Conservation (phyloP, 2,797 vertebrate species). For the Coendou prehensilis region DNA sequence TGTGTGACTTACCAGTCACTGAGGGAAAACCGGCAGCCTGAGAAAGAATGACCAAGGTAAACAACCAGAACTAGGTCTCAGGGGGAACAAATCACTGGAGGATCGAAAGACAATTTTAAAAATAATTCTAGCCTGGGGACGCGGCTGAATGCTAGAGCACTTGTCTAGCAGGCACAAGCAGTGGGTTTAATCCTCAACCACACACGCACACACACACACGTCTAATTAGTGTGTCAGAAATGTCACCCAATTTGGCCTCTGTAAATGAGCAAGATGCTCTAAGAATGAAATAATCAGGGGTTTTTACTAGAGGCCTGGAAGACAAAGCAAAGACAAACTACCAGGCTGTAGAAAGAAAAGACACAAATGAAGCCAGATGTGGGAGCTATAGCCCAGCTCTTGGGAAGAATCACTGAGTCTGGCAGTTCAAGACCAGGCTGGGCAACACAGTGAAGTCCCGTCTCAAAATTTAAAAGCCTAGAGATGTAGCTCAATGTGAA, state of each 20-base stretch:
- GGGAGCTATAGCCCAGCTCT: background rate
- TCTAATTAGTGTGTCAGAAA: constrained; percentile 71
- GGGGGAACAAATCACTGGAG: constrained; percentile 58
- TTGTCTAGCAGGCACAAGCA: background rate
- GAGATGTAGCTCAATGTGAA: no score
- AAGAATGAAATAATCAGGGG: constrained; percentile 39
- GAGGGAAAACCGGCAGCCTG: constrained; percentile 61
- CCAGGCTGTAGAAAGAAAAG: background rate
- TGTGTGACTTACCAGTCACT: constrained; percentile 15
- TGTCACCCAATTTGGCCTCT: constrained; percentile 14
- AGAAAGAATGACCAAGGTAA: constrained; percentile 78
- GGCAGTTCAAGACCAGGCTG: background rate
- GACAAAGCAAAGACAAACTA: background rate
- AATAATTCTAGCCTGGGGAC: background rate
- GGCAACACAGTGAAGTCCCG: background rate
- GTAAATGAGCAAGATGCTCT: constrained; percentile 56
- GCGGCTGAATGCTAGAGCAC: background rate
- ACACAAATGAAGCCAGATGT: background rate
- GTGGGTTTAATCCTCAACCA: background rate
- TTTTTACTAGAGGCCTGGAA: background rate
- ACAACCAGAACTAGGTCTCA: constrained; percentile 71
- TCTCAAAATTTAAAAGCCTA: background rate
- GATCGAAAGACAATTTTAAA: constrained; percentile 61
- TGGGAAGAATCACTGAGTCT: background rate
- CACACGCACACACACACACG: background rate